A percentile compares a stretch with the other conserved stretches of the same genome.
Conservation (phyloP, 2,113 vertebrate genomes). For the Hirundichthys speculiger region DNA sequence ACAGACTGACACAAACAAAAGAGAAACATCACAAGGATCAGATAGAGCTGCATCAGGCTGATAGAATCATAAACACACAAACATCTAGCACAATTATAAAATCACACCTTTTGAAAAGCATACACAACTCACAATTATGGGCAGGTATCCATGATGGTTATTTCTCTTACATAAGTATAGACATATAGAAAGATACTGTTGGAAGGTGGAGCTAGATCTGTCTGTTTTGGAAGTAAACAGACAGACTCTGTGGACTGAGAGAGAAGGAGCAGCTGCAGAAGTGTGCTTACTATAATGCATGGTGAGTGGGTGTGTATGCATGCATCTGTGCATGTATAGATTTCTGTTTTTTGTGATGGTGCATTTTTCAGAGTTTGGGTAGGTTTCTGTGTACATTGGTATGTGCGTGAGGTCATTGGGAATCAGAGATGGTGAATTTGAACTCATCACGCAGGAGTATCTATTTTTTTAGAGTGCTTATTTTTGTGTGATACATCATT, state of each 20-base stretch:
- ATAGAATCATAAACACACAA: constrained; percentile 2
- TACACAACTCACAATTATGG: constrained; percentile 34
- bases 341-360: background rate
- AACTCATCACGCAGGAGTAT: too few relatives aligned
- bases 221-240: constrained; percentile 29
- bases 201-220: constrained; percentile 14
- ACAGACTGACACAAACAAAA: constrained; percentile 3
- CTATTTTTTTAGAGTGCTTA: too few relatives aligned
- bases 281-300: background rate
- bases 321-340: background rate
- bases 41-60: constrained; percentile 26
- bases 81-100: too few relatives aligned
- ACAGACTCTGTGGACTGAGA: constrained; percentile 8
- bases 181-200: background rate
- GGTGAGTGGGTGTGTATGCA: background rate
- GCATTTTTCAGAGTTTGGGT: background rate
- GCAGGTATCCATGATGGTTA: constrained; percentile 29
- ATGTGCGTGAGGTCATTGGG: background rate
- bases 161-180: background rate
- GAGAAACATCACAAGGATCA: constrained; percentile 11
- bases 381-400: background rate
- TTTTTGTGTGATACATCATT: too few relatives aligned
- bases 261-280: constrained; percentile 10
- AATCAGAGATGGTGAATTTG: too few relatives aligned
- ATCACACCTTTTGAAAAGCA: constrained; percentile 52